Evolutionary conservation across 2,113 vertebrate genomes (phyloP), one percentile per base, ranked within the genome.

Genomic region (Tetrao urogallus): DNA sequence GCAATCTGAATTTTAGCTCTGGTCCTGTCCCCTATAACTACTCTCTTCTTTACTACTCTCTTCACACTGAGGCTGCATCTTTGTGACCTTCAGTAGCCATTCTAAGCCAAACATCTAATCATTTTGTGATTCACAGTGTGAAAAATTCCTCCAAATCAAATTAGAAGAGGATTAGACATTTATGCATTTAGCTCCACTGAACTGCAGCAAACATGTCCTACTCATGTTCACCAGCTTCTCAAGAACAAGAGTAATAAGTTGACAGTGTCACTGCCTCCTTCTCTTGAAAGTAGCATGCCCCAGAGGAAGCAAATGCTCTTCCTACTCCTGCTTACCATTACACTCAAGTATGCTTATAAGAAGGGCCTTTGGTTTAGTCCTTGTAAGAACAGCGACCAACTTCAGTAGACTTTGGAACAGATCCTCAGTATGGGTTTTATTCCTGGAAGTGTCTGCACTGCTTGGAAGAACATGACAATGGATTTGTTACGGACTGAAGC

Each of bases 161-260:
- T 57, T 67, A 28, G 89, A 92, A 91, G 89, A 91, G 75, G 78
- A 89, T 92, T 92, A 94, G 57, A n/a, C 43, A 70, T 92, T 66
- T 78, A 27, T 36, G 34, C 82, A 71, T 67, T 45, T 72, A 88
- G 50, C 25, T 94, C 61, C 76, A 36, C 2, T 86, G 82, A 94
- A 85, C 72, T 65, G 47, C 22, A 74, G 56, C 48, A 75, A 43
- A 65, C 27, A n/a, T 21, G 38, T 32, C 47, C 52, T 57, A 40
- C 42, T 82, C 36, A 10, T 50, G 52, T 60, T 91, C 69, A 86
- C 73, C 71, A 93, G 42, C 54, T 82, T 81, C 69, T 78, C 54
- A 82, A 56, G 93, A 86, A 18, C 71, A 40, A 0, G 7, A 73
- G 58, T 24, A 82, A 86, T 27, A 36, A 77, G 63, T 66, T 83